phyloP scores from a whole-genome alignment of 2,113 vertebrate genomes.

The Petaurus breviceps region DNA sequence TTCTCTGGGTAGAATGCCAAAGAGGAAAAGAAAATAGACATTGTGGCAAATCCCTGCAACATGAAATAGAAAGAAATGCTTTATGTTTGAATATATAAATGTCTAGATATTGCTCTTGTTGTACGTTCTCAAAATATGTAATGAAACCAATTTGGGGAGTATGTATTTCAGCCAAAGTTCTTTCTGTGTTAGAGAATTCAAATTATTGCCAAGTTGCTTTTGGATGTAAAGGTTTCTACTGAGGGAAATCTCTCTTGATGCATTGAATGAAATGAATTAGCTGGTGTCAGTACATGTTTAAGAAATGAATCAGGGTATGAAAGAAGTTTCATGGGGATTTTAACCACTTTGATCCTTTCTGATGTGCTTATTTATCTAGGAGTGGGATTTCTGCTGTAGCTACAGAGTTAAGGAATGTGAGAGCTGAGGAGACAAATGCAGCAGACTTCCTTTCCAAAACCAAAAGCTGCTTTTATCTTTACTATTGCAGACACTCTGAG shows the following conservation, averaged over 20 bases:
- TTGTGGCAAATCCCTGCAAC: not conserved
- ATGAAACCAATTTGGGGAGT: not conserved
- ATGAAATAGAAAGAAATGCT: not conserved
- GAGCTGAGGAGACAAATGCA: not conserved
- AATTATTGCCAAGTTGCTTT: not conserved
- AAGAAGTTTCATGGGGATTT: not conserved
- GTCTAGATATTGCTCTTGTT: not conserved
- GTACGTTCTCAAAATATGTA: not conserved
- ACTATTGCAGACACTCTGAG: not conserved
- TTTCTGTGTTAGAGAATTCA: not conserved
- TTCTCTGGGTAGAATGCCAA: not conserved
- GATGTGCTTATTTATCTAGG: not conserved
- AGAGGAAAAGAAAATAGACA: not conserved
- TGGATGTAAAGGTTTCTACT: not conserved
- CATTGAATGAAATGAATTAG: not conserved
- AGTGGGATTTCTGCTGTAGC: not conserved
- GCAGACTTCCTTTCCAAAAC: not conserved
- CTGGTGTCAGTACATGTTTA: not conserved
- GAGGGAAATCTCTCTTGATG: not conserved
- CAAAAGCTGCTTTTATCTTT: not conserved
- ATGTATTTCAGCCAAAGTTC: not conserved
- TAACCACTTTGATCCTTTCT: not conserved
- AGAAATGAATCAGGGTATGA: not conserved
- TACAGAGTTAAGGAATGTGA: not conserved
- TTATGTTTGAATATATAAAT: not conserved